Evolutionary conservation across 2,888 invertebrate species (phyloP).

Genomic region (Steromphala cineraria): DNA sequence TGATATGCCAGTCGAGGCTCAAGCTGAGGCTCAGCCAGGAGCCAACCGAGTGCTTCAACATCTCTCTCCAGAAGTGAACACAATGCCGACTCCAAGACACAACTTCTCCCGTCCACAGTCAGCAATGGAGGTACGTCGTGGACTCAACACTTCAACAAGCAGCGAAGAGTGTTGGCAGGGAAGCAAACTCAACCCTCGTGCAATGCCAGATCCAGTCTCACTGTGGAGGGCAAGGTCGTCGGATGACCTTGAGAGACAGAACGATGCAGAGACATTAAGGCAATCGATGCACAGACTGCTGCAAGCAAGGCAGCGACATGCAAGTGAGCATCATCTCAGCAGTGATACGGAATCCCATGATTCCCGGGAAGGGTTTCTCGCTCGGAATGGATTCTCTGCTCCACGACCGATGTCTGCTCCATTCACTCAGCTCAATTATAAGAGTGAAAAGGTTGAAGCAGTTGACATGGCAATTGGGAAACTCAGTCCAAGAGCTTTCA

Average conservation of each 20-base stretch:
- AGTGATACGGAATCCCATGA: constrained; percentile 64
- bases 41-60: constrained; percentile 38
- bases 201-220: constrained; percentile 80
- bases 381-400: constrained; percentile 3
- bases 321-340: constrained; percentile 46
- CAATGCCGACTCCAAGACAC: constrained; percentile 41
- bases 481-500: constrained; percentile 63
- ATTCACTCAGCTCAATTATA: constrained; percentile 14
- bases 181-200: constrained; percentile 81
- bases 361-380: constrained; percentile 33
- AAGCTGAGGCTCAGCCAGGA: neutral
- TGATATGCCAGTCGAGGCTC: constrained; percentile 35
- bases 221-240: constrained; percentile 32
- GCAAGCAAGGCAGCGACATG: constrained; percentile 54
- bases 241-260: constrained; percentile 64
- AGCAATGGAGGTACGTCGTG: constrained; percentile 34
- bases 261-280: constrained; percentile 69
- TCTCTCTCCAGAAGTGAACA: constrained; percentile 48
- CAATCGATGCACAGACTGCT: constrained; percentile 71
- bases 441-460: constrained; percentile 38
- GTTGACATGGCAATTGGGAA: constrained; percentile 57
- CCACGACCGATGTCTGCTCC: constrained; percentile 61
- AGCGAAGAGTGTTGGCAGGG: constrained; percentile 53
- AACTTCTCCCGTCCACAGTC: constrained; percentile 31
- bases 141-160: constrained; percentile 50